Evolutionary conservation across 2,888 invertebrate species (phyloP).

Genomic region (Creontiades dilutus): DNA sequence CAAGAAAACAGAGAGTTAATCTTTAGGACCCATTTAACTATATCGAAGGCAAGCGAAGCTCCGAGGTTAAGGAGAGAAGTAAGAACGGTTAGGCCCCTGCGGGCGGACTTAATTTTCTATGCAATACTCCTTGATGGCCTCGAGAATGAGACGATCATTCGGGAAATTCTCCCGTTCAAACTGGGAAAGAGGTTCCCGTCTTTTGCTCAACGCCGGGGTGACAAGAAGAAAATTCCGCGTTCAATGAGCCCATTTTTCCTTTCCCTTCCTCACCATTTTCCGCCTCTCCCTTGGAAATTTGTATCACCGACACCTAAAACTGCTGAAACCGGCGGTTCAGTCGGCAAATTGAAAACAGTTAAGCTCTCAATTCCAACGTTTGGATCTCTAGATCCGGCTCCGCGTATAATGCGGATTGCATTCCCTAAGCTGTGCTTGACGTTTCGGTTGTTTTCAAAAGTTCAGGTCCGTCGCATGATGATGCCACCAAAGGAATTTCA

Average conservation of each 20-base stretch:
- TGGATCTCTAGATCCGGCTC: no score
- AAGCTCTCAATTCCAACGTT: neutral
- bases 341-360: constrained; percentile 39
- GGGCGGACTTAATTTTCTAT: constrained; percentile 60
- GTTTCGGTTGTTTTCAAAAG: no score
- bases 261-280: neutral
- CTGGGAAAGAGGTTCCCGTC: neutral
- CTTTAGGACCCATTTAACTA: constrained; percentile 61
- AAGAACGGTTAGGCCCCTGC: constrained; percentile 36
- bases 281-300: neutral
- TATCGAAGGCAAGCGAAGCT: constrained; percentile 47
- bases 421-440: no score
- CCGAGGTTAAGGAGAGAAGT: constrained; percentile 35
- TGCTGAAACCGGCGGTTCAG: neutral
- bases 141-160: constrained; percentile 63
- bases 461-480: no score
- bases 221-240: constrained; percentile 6
- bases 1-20: constrained; percentile 57
- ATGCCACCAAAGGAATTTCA: no score
- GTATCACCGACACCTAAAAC: neutral
- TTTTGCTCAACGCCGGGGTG: neutral
- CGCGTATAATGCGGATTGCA: no score
- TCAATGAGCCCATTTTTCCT: constrained; percentile 48
- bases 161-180: constrained; percentile 25
- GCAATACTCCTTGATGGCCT: constrained; percentile 66